Base-by-base conservation (phyloP, 2,113 vertebrate genomes). In the Chaetodon trifascialis region DNA sequence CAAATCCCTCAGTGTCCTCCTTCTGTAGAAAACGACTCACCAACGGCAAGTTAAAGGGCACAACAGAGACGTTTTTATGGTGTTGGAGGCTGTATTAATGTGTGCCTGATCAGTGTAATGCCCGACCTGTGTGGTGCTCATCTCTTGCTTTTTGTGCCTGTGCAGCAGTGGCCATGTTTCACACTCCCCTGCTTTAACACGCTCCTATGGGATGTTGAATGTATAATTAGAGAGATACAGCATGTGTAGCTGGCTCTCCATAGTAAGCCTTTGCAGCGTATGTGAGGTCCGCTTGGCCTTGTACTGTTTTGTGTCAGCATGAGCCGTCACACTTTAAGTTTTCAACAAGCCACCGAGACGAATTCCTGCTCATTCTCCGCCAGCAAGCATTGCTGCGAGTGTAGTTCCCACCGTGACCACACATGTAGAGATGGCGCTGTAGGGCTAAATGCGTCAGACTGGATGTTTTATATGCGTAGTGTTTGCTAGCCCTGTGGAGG, bases 351-450 rank as follows among this genome's bases (percentile, higher is more conserved):
- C 34, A 21, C 63, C 40, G 1, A 63, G 69, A 69, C 38, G 30
- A 42, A 85, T 88, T 85, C 84, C 79, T 67, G 65, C 34, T 40
- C 76, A 63, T 86, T 84, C 64, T 80, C 54, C 30, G 23, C 55
- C 73, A 49, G 62, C 62, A 4, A 11, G 2, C 21, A 2, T 8
- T 36, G 58, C 73, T 15, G 67, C 25, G 70, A 76, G 30, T 17
- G 63, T 47, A 44, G 16, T 70, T 77, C 64, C 36, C 76, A 49
- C 63, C n/a, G 64, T 42, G 86, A 73, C 86, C 86, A 75, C 79
- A 69, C 74, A 73, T 40, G 47, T 23, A 7, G 9, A 49, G 23
- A 9, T 7, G n/a, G n/a, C 0, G 47, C 56, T 21, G n/a, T 21
- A 16, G 6, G 59, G 44, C 51, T 38, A 4, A 23, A 25, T 21